A percentile compares a stretch with the other conserved stretches of the same genome.
Conservation (phyloP, 1,140 invertebrate genomes). For the Solenopsis fugax region DNA sequence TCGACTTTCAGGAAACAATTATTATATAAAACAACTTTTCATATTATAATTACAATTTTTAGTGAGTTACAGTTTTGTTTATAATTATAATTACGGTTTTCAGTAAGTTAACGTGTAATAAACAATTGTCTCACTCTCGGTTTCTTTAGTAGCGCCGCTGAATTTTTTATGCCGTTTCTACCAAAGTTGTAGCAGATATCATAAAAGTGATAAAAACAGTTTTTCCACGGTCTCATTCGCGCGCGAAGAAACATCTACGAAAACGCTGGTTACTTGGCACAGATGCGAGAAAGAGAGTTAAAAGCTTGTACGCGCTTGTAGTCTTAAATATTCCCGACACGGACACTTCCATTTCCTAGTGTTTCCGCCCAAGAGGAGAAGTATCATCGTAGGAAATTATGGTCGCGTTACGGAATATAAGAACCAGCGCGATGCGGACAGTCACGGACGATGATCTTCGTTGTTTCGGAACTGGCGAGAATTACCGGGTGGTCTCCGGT, state of each 20-base stretch:
- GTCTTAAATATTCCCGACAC: conserved; percentile 71
- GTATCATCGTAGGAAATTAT: conserved; percentile 76
- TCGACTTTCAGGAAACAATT: neutral
- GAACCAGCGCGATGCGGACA: neutral
- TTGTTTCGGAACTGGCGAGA: conserved; percentile 32
- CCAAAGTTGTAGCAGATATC: neutral
- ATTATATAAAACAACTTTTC: neutral
- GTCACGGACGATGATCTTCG: conserved; percentile 46
- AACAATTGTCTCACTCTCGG: neutral
- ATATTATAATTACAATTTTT: neutral
- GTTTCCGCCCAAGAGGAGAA: conserved; percentile 64
- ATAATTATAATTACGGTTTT: neutral
- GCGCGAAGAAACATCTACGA: conserved; percentile 26
- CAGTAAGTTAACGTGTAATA: neutral
- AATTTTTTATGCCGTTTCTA: conserved; percentile 2
- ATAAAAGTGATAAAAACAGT: conserved; percentile 33
- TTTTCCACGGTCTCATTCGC: neutral
- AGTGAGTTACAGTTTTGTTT: neutral
- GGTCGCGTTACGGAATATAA: conserved; percentile 29
- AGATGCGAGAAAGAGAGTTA: conserved; percentile 53
- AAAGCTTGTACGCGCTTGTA: conserved; percentile 31
- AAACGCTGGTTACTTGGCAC: conserved; percentile 31
- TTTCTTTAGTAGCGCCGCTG: neutral
- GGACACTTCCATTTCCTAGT: conserved; percentile 76
- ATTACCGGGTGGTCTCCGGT: conserved; percentile 33